Conservation (phyloP, 2,797 vertebrate genomes). For the Xenopus petersii region DNA sequence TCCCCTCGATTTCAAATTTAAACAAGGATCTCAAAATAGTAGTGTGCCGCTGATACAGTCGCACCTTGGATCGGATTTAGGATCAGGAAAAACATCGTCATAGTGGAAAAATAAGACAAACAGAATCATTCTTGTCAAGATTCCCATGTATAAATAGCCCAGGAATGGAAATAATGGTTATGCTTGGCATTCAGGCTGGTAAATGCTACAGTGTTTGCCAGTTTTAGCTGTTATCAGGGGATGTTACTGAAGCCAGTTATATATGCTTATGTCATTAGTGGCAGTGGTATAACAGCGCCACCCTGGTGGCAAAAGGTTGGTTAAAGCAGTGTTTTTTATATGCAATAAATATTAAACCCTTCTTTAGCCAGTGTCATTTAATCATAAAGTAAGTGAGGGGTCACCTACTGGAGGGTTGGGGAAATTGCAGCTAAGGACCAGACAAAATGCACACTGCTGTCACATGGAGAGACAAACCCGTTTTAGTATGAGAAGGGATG, state of each 20-base stretch:
- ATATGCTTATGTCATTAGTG: background rate
- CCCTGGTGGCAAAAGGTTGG: background rate
- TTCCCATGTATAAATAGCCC: slow-evolving; percentile 68
- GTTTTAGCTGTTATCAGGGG: slow-evolving; percentile 53
- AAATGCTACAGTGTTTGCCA: slow-evolving; percentile 53
- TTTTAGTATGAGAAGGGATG: too few species aligned
- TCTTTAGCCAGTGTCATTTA: too few species aligned
- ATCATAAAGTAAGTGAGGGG: too few species aligned
- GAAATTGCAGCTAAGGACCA: too few species aligned
- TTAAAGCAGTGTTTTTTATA: too few species aligned
- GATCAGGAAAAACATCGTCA: slow-evolving; percentile 42
- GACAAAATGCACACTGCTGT: too few species aligned
- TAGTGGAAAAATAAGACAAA: slow-evolving; percentile 58
- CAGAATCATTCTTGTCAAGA: slow-evolving; percentile 61
- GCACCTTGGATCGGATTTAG: slow-evolving; percentile 40
- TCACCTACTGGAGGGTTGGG: too few species aligned
- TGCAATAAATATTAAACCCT: too few species aligned
- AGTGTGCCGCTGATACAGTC: background rate
- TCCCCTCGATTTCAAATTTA: background rate
- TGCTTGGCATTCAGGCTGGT: slow-evolving; percentile 58
- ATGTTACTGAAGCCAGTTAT: background rate
- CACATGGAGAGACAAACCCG: too few species aligned
- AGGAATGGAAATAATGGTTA: slow-evolving; percentile 64
- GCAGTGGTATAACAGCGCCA: background rate
- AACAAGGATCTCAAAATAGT: background rate